Evolutionary conservation across 1,140 invertebrate species (phyloP), one percentile per base, ranked within the genome.

Genomic region (Penaeus indicus): DNA sequence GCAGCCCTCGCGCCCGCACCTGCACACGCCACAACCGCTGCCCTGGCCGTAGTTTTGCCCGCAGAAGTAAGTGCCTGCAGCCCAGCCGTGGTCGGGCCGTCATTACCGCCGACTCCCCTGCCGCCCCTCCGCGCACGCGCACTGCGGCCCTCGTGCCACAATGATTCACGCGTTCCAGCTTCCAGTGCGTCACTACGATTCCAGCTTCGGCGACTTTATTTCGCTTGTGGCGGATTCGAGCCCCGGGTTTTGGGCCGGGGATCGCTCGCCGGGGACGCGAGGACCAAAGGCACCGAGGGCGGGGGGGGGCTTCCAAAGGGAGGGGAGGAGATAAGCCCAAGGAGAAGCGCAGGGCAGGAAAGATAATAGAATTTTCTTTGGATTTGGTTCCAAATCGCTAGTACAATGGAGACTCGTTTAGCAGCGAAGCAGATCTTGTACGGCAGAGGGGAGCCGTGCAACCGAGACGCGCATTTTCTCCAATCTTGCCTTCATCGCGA

Each of bases 101-200:
- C 85, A 86, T 86, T 86, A 86, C 85, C 77, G 63, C 84, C 75
- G 54, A 72, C 75, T 42, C 84, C 61, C 85, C 78, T 54, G 63
- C 13, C 60, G 47, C 84, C 60, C 21, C 11, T 22, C 19, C 54
- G 84, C 84, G 67, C 84, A 77, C n/a, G 84, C 84, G 72, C 84
- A 10, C 60, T 54, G 3, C 42, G 13, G 47, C 4, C 25, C 19
- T 32, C 75, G 75, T 78, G 32, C 84, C 63, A 83, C 61, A 67
- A 83, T 83, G 62, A 67, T 83, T 83, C 81, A 64, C 81, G 32
- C 80, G 80, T 82, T 82, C 61, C 80, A 69, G 69, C 10, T 60
- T 62, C 32, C 80, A 11, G 61, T 38, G 80, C 61, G 21, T 62
- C 61, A 32, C 25, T 38, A 64, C 60, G 32, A 27, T 27, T 18